These are phyloP conservation scores for Trypoxylon attenuatum DNA, from an alignment of 2,888 invertebrate species.

Conservation along the genomic window DNA sequence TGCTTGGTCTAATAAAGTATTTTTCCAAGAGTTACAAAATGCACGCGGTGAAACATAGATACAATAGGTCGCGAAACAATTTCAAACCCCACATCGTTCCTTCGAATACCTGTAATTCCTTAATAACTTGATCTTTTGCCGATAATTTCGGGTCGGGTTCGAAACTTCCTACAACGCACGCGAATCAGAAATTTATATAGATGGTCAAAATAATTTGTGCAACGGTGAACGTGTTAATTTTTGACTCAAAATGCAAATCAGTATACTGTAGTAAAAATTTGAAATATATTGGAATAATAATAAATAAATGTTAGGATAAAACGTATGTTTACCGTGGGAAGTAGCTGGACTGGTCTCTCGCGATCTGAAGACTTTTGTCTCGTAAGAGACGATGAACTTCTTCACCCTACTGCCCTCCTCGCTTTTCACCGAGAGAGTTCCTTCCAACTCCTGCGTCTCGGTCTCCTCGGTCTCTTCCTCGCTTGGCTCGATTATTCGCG, in stretches of 20 bases:
- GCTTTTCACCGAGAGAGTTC: constrained; percentile 66
- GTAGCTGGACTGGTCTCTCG: constrained; percentile 64
- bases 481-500: constrained; percentile 54
- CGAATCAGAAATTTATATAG: neutral
- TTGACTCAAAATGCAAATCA: neutral
- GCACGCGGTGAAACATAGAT: neutral
- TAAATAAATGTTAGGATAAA: neutral
- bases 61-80: constrained; percentile 17
- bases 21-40: too few relatives aligned
- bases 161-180: constrained; percentile 67
- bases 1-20: too few relatives aligned
- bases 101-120: constrained; percentile 70
- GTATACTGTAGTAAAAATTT: neutral
- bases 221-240: neutral
- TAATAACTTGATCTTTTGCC: constrained; percentile 72
- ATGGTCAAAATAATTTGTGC: neutral
- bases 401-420: constrained; percentile 68
- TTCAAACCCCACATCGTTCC: constrained; percentile 34
- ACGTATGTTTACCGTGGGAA: constrained; percentile 62
- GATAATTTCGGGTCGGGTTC: constrained; percentile 71
- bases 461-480: constrained; percentile 60
- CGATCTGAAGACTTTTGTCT: constrained; percentile 67
- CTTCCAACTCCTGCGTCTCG: constrained; percentile 62
- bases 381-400: constrained; percentile 71
- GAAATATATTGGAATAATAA: neutral